These are phyloP conservation scores for Clarias magur DNA, from an alignment of 2,113 vertebrate genomes.

Conservation along the genomic window DNA sequence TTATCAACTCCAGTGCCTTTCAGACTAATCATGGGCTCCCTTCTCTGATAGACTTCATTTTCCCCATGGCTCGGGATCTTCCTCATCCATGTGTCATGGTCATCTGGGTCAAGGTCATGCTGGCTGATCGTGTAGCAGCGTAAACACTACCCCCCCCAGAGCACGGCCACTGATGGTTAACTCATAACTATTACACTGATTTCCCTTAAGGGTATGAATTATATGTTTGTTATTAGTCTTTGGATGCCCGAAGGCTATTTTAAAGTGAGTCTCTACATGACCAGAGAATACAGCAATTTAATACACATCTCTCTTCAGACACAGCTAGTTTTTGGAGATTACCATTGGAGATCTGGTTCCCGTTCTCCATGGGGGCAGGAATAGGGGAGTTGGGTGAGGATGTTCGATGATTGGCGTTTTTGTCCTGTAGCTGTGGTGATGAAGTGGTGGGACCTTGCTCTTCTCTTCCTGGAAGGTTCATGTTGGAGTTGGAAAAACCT, in stretches of 20 bases:
- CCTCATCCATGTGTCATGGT: constrained; percentile 23
- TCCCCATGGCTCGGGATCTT: not conserved
- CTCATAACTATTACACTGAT: constrained; percentile 22
- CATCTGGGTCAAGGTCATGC: constrained; percentile 24
- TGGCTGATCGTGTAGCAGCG: not conserved
- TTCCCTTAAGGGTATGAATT: constrained; percentile 11
- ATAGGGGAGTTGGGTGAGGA: constrained; percentile 72
- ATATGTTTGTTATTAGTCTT: constrained; percentile 25
- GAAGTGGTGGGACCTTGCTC: constrained; percentile 75
- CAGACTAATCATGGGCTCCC: constrained; percentile 35
- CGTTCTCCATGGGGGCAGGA: constrained; percentile 84
- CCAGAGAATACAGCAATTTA: not conserved
- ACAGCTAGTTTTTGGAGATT: constrained; percentile 49
- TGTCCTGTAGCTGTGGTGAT: constrained; percentile 83
- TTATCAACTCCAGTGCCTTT: constrained; percentile 41
- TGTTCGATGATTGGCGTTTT: constrained; percentile 89
- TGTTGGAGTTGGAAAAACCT: constrained; percentile 87
- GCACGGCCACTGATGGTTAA: constrained; percentile 7
- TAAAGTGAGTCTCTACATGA: not conserved
- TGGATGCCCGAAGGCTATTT: not conserved
- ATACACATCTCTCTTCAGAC: not conserved
- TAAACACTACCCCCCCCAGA: constrained; percentile 11
- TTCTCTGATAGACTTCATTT: constrained; percentile 36
- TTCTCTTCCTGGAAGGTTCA: constrained; percentile 84
- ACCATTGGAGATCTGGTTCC: constrained; percentile 91